Conservation (phyloP, 2,797 vertebrate species). For the Steatocranus sp. region DNA sequence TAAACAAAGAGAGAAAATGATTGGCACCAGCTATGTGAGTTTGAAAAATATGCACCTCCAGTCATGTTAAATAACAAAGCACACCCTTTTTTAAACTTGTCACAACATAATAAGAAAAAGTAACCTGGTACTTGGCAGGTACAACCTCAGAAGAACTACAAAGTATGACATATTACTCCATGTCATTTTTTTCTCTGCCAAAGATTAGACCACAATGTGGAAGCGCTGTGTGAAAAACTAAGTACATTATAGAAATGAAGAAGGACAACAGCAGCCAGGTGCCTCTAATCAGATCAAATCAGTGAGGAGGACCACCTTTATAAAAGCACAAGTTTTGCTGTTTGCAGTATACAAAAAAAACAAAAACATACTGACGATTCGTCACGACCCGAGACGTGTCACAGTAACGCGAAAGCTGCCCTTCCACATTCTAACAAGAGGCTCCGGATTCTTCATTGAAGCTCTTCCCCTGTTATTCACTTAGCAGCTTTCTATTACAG, state of each 20-base stretch:
- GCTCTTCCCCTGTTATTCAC: rapidly evolving
- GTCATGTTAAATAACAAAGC: background rate
- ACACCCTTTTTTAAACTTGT: background rate
- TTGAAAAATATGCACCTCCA: background rate
- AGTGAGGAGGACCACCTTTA: background rate
- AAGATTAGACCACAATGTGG: background rate
- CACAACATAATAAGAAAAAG: background rate
- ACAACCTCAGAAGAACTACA: background rate
- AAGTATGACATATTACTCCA: background rate
- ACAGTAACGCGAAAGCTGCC: background rate
- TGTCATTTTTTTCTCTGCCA: background rate
- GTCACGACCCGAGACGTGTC: rapidly evolving
- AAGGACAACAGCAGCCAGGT: background rate
- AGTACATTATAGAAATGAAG: background rate
- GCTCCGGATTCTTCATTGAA: background rate
- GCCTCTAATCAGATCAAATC: background rate
- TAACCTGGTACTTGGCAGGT: background rate
- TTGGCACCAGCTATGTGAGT: background rate
- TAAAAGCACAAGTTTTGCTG: background rate
- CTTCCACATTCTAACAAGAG: background rate
- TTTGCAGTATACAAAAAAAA: background rate
- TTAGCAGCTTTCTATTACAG: background rate
- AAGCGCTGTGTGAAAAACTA: background rate
- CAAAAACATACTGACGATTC: rapidly evolving
- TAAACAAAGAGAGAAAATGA: background rate